phyloP scores from a whole-genome alignment of 2,797 vertebrate genomes.

The Rhinophrynus dorsalis region DNA sequence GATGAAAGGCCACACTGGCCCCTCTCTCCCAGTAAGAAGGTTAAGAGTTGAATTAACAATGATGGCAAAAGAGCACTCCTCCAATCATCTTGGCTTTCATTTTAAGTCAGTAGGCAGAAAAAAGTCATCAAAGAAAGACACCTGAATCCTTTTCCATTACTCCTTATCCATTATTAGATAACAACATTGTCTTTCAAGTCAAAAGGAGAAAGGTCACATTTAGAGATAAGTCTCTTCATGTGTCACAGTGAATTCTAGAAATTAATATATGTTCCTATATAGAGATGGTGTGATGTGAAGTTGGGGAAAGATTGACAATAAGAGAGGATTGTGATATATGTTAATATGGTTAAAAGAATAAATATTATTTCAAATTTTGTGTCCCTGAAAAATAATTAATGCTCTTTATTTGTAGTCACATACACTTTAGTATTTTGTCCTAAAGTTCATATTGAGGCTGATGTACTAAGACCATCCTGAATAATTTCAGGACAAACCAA shows the following conservation, averaged over 20 bases:
- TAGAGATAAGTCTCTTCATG: not conserved
- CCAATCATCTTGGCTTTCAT: not conserved
- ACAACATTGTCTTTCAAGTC: not conserved
- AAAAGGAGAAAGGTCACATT: not conserved
- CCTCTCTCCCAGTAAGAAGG: not conserved
- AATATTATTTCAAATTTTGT: too few relatives aligned
- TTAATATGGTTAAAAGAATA: too few relatives aligned
- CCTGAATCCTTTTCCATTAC: not conserved
- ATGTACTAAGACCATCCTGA: too few relatives aligned
- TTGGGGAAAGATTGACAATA: too few relatives aligned
- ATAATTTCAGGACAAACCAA: too few relatives aligned
- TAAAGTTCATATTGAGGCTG: too few relatives aligned
- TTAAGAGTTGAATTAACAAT: conserved; percentile 18
- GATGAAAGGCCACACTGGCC: conserved; percentile 26
- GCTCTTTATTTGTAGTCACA: too few relatives aligned
- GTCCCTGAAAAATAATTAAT: too few relatives aligned
- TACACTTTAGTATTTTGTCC: too few relatives aligned
- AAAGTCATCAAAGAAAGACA: not conserved
- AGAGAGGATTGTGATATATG: too few relatives aligned
- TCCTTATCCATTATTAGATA: not conserved
- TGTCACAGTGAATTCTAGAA: not conserved
- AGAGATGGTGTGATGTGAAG: too few relatives aligned
- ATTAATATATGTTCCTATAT: not conserved
- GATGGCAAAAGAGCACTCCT: not conserved
- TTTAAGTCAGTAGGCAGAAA: conserved; percentile 1